These are phyloP conservation scores for Aspidoscelis tigris DNA, from an alignment of 2,113 vertebrate genomes.

Conservation along the genomic window DNA sequence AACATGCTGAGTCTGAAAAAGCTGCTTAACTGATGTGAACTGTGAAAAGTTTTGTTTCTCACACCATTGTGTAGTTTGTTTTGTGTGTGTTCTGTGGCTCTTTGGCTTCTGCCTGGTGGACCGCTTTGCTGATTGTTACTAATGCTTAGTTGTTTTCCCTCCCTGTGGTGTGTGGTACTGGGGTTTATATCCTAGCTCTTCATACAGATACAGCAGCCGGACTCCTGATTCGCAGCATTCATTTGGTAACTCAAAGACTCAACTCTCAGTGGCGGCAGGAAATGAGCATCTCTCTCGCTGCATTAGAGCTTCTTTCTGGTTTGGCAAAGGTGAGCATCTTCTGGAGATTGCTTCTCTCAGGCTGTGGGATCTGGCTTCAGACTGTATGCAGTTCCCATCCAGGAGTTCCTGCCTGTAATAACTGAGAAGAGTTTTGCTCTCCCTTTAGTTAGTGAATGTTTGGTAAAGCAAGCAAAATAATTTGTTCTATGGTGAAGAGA, in stretches of 20 bases:
- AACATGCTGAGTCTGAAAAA: neutral
- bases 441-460: neutral
- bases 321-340: constrained; percentile 88
- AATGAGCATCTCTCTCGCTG: constrained; percentile 95
- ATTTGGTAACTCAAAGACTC: constrained; percentile 94
- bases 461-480: neutral
- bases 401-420: neutral
- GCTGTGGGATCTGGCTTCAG: neutral
- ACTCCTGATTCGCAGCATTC: constrained; percentile 94
- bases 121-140: constrained; percentile 85
- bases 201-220: constrained; percentile 96
- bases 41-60: constrained; percentile 3
- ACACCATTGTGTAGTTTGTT: constrained; percentile 48
- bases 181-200: constrained; percentile 96
- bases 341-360: neutral
- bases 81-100: constrained; percentile 73
- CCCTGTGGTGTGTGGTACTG: constrained; percentile 86
- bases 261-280: constrained; percentile 94
- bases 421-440: neutral
- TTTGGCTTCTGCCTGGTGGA: constrained; percentile 75
- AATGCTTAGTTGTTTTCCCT: constrained; percentile 87
- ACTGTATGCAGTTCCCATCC: neutral
- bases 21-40: constrained; percentile 29
- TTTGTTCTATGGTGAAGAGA: neutral
- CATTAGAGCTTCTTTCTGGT: constrained; percentile 92